Evolutionary conservation across 2,113 vertebrate genomes (phyloP).

Genomic region (Pteropus alecto): DNA sequence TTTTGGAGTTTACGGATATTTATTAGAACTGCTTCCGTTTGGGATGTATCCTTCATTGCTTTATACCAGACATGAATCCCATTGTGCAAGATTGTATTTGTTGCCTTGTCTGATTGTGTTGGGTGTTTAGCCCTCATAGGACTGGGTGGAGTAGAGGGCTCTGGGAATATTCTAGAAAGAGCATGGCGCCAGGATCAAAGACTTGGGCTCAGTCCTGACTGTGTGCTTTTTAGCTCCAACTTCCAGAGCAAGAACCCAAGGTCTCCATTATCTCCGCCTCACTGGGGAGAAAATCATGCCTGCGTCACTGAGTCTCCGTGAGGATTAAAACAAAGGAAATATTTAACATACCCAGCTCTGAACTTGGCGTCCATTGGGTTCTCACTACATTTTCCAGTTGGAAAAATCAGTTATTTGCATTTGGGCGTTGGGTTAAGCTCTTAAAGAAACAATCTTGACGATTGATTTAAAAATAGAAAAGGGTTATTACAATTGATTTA

Average conservation of each 20-base stretch:
- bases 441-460: conserved; percentile 11
- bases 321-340: neutral
- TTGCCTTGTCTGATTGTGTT: neutral
- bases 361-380: neutral
- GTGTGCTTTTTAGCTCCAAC: fast-evolving
- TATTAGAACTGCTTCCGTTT: neutral
- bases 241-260: neutral
- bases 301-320: neutral
- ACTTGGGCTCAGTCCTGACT: neutral
- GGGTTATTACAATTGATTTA: neutral
- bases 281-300: too few relatives aligned
- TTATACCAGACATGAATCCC: neutral
- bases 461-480: conserved; percentile 18
- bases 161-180: neutral
- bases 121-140: neutral
- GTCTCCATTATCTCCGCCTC: neutral
- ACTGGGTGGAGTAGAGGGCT: neutral
- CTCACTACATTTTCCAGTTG: neutral
- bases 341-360: neutral
- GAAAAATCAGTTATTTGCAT: neutral
- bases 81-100: neutral
- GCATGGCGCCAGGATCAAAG: neutral
- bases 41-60: neutral
- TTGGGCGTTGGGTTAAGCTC: neutral
- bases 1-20: neutral